Evolutionary conservation across 1,140 invertebrate genomes (phyloP).

Genomic region (Drosophila bifasciata): DNA sequence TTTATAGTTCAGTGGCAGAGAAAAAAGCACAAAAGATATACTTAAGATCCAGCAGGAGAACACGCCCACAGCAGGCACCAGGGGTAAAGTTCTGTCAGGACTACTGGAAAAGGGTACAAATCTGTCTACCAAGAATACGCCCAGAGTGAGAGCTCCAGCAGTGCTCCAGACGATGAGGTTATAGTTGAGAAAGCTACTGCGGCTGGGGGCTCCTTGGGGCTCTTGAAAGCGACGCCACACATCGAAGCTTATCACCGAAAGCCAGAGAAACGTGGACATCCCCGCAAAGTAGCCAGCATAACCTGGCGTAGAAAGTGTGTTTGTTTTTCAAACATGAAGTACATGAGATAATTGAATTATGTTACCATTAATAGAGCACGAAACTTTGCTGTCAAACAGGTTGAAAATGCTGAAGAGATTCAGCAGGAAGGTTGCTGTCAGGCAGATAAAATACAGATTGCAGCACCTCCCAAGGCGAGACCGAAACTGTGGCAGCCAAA

Average conservation of each 20-base stretch:
- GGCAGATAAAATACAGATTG: constrained; percentile 75
- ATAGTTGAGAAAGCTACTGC: constrained; percentile 86
- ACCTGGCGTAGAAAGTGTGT: constrained; percentile 68
- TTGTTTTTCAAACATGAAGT: neutral
- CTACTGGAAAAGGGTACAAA: constrained; percentile 85
- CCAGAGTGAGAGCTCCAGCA: constrained; percentile 84
- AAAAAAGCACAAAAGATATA: constrained; percentile 63
- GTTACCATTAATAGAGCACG: constrained; percentile 23
- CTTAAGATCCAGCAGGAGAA: constrained; percentile 85
- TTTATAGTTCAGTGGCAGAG: too few species aligned
- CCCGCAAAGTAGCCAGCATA: constrained; percentile 89
- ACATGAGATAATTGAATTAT: too few species aligned
- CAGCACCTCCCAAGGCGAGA: constrained; percentile 89
- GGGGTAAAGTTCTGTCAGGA: constrained; percentile 7
- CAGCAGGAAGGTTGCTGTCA: constrained; percentile 85
- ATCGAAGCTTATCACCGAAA: constrained; percentile 90
- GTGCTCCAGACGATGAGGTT: constrained; percentile 89
- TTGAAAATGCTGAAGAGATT: constrained; percentile 66
- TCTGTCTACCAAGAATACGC: constrained; percentile 69
- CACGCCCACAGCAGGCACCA: constrained; percentile 85
- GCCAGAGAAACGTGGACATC: constrained; percentile 90
- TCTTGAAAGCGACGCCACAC: constrained; percentile 86
- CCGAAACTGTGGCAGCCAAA: constrained; percentile 87
- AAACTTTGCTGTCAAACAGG: constrained; percentile 43
- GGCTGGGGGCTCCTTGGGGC: constrained; percentile 70